Evolutionary conservation across 2,113 vertebrate genomes (phyloP), one percentile per base, ranked within the genome.

Genomic region (Microcebus tavaratra): DNA sequence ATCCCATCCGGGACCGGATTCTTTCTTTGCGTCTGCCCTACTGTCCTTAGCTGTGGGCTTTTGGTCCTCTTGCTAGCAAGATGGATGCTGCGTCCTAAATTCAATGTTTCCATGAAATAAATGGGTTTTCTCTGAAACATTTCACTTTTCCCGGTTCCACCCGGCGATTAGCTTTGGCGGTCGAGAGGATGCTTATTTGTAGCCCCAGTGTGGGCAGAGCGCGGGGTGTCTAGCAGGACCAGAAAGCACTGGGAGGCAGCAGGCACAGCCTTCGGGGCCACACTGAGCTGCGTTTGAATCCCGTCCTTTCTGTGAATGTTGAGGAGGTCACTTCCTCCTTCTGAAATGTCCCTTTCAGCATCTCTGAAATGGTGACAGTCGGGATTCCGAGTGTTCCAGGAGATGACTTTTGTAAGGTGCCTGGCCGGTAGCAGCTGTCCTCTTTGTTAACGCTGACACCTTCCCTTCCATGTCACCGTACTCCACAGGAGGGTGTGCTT

Each of bases 1-100:
- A 1, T 1, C 55, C 63, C 70, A 8, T 15, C 39, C 5, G 76
- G 68, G 20, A 29, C 63, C 15, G 0, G 1, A 1, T 15, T 36
- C 57, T 53, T 59, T 4, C 1, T n/a, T 36, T 55, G 20, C 39
- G 57, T 45, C 78, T 27, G n/a, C 48, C 6, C 29, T 8, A 6
- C 65, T 13, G 0, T 8, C 63, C 88, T 92, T 34, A 72, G 10
- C n/a, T 29, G 29, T n/a, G 50, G 42, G 53, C n/a, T 36, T 53
- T 29, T 13, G 61, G 21, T 61, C 25, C 25, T 86, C 27, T 61
- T 39, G 39, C 15, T 3, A 18, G 14, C 70, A 21, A 65, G 8
- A 36, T 14, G 14, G 1, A 0, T 12, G 17, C 39, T 12, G 48
- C 39, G 4, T 4, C 76, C 95, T 63, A 5, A 29, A 29, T 63